phyloP scores from a whole-genome alignment of 2,113 vertebrate species.

The Vicugna pacos region DNA sequence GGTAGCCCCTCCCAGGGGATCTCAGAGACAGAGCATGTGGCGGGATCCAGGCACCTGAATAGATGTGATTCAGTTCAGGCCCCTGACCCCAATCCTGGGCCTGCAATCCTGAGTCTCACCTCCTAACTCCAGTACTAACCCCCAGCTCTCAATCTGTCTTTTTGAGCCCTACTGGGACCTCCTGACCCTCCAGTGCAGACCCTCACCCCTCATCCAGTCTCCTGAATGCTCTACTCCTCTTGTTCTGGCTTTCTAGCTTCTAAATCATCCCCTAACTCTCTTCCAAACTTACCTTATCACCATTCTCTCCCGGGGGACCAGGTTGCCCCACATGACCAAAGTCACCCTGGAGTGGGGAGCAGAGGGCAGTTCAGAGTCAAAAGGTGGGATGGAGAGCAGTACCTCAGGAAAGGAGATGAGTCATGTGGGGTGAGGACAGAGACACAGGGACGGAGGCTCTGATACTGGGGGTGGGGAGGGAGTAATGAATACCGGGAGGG shows the following conservation, averaged over 20 bases:
- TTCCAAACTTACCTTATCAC: slow-evolving; percentile 89
- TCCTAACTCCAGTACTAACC: not conserved
- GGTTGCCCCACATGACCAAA: slow-evolving; percentile 89
- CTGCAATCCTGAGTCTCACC: not conserved
- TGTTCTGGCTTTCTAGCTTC: not conserved
- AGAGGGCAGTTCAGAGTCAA: not conserved
- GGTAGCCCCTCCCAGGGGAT: not conserved
- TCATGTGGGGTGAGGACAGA: not conserved
- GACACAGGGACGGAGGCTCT: not conserved
- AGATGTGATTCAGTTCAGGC: accelerated
- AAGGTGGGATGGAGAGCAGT: not conserved
- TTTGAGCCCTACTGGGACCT: not conserved
- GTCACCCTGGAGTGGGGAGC: slow-evolving; percentile 89
- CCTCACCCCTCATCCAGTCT: not conserved
- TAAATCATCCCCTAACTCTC: not conserved
- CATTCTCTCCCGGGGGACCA: slow-evolving; percentile 90
- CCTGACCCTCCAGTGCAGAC: not conserved
- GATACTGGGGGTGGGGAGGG: accelerated
- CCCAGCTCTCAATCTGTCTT: no score
- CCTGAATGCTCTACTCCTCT: not conserved
- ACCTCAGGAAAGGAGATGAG: not conserved
- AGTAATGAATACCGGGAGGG: accelerated
- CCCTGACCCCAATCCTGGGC: no score
- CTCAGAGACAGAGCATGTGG: not conserved
- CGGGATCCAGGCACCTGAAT: not conserved